Base-by-base conservation (phyloP, 2,888 invertebrate species). In the Tanytarsus gracilentus region DNA sequence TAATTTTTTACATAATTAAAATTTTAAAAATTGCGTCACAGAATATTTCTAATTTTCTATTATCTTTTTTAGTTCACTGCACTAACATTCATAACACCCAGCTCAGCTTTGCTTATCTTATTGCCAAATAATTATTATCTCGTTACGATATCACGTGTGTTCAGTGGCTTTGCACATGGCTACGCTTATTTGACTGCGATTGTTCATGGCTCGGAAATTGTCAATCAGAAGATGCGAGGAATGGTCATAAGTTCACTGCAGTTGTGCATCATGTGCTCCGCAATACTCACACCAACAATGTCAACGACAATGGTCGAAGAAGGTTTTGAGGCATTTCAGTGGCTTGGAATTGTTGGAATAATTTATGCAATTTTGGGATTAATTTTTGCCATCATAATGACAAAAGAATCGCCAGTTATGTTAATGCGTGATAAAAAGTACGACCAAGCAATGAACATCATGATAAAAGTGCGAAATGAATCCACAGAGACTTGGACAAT, bases 181-280 rank as follows among this genome's bases (percentile, higher is more conserved):
- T 30, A 62, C 39, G 21, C 58, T 44, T 59, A 61, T 48, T 23
- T 62, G 3, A 61, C 62, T 9, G 30, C 30, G 9, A 29, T 62
- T 8, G 61, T 62, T 9, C 62, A 63, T 59, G 62, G 59, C 6
- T 33, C 61, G 16, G 63, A 63, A 61, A 61, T 63, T 16, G 39
- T 62, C 9, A 39, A 40, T 9, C 62, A 62, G 30, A 56, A 61
- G 27, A n/a, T 61, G 14, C 51, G 63, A n/a, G 63, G 63, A 16
- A 23, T 33, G 27, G n/a, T 56, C 4, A 11, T 61, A 14, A 18
- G 58, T 11, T 21, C 40, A 14, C 16, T 62, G 8, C 39, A 61
- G 16, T 11, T 62, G 16, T 30, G 50, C 18, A 52, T 56, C 8
- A 56, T 59, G 7, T 27, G 26, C 25, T 48, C 49, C 3, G 21